A percentile compares a stretch with the other conserved stretches of the same genome.
phyloP scores from a whole-genome alignment of 23 tunicate genomes.

The Trididemnum clinides region DNA sequence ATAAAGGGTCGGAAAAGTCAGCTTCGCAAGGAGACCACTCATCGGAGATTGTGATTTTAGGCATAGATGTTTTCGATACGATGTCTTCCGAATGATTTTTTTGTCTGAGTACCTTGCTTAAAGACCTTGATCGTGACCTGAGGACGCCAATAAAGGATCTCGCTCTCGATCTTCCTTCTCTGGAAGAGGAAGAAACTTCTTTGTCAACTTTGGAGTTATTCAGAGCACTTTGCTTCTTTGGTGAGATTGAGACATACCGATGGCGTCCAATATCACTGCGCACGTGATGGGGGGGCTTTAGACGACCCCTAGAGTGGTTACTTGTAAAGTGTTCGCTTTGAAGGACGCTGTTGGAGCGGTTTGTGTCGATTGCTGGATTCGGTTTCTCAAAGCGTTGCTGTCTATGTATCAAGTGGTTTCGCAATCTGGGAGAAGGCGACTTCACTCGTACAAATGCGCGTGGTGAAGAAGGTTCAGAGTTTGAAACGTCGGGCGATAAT shows the following conservation, averaged over 20 bases:
- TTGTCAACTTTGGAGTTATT: not conserved
- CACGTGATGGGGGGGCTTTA: conserved; percentile 9
- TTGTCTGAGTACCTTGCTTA: too few species aligned
- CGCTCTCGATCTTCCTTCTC: conserved; percentile 11
- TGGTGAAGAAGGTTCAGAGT: not conserved
- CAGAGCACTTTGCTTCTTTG: too few species aligned
- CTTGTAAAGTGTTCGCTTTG: not conserved
- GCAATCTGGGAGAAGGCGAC: not conserved
- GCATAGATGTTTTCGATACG: too few species aligned
- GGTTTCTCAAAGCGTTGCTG: not conserved
- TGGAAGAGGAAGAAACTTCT: not conserved
- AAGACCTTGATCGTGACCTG: conserved; percentile 30
- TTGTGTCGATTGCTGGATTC: not conserved
- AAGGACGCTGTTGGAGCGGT: not conserved
- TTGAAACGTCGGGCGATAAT: not conserved
- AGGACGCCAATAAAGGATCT: conserved; percentile 24
- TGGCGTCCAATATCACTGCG: conserved; percentile 3
- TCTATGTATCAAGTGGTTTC: conserved; percentile 1
- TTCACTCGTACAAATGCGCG: not conserved
- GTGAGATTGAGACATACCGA: not conserved
- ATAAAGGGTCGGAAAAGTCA: too few species aligned
- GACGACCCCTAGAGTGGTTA: not conserved
- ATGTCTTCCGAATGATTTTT: too few species aligned
- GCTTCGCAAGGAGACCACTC: too few species aligned
- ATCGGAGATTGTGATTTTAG: too few species aligned